Percentiles rank a stretch among this genome's conserved stretches.
phyloP scores from a whole-genome alignment of 2,797 vertebrate species.

The Rhyacichthys aspro region DNA sequence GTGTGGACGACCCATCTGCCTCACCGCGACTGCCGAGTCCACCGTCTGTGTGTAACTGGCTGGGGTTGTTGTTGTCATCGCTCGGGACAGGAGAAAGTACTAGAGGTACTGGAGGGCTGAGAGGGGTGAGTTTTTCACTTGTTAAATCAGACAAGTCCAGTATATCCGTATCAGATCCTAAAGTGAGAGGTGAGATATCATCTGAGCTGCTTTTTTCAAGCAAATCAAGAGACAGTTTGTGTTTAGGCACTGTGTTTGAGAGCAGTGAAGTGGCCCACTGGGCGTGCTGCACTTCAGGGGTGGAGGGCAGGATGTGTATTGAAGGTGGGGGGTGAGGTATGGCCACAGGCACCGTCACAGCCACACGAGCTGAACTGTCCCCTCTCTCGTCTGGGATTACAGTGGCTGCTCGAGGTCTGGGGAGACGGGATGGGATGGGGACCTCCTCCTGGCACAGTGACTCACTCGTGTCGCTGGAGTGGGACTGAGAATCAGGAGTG shows the following conservation, averaged over 20 bases:
- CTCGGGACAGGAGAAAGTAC: slow-evolving; percentile 5
- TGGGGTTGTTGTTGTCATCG: slow-evolving; percentile 69
- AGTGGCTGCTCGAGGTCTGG: slow-evolving; percentile 84
- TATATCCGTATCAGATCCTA: slow-evolving; percentile 63
- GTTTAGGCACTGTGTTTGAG: slow-evolving; percentile 36
- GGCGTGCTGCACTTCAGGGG: slow-evolving; percentile 48
- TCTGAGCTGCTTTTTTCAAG: slow-evolving; percentile 50
- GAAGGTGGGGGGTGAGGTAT: slow-evolving; percentile 63
- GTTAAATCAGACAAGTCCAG: slow-evolving; percentile 47
- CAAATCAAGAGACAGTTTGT: slow-evolving; percentile 42
- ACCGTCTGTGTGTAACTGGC: slow-evolving; percentile 2
- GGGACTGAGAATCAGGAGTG: slow-evolving; percentile 44
- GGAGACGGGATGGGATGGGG: slow-evolving; percentile 73
- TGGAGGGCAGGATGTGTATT: slow-evolving; percentile 63
- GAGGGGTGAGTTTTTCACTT: slow-evolving; percentile 63
- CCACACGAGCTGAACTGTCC: slow-evolving; percentile 71
- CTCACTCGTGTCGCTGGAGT: slow-evolving; percentile 77
- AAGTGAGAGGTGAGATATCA: slow-evolving; percentile 69
- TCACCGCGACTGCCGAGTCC: slow-evolving; percentile 28
- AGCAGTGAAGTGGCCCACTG: slow-evolving; percentile 16
- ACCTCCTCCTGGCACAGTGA: slow-evolving; percentile 62
- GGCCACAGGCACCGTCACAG: slow-evolving; percentile 41
- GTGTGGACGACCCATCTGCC: slow-evolving; percentile 72
- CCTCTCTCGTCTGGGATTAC: slow-evolving; percentile 82
- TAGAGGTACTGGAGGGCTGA: slow-evolving; percentile 41